Percentiles rank a stretch among this genome's conserved stretches.
phyloP scores from a whole-genome alignment of 2,113 vertebrate genomes.

The Percopsis transmontana region DNA sequence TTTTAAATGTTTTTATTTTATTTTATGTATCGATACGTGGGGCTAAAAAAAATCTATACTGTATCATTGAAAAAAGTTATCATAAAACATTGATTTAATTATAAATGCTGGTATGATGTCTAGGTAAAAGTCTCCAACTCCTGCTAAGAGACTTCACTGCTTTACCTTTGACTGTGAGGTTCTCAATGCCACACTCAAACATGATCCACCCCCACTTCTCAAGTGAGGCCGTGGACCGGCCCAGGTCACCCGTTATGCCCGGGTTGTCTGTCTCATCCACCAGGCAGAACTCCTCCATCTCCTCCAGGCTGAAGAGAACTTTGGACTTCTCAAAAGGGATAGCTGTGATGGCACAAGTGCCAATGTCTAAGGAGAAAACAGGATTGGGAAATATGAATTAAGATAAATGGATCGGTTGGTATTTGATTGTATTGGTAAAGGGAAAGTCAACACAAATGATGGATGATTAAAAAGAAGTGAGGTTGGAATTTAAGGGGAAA shows the following conservation, averaged over 20 bases:
- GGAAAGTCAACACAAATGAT: too few relatives aligned
- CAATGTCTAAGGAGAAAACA: constrained; percentile 80
- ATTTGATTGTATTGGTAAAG: too few relatives aligned
- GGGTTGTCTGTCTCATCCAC: constrained; percentile 91
- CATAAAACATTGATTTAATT: background rate
- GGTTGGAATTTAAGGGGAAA: background rate
- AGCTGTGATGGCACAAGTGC: constrained; percentile 94
- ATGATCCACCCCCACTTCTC: constrained; percentile 99
- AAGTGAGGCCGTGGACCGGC: constrained; percentile 80
- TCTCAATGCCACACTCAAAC: constrained; percentile 99
- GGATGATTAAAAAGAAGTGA: too few relatives aligned
- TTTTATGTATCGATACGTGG: too few relatives aligned
- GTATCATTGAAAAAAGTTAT: background rate
- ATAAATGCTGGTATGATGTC: background rate
- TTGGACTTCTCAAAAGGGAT: constrained; percentile 99
- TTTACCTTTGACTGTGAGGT: constrained; percentile 95
- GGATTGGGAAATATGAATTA: background rate
- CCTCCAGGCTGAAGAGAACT: constrained; percentile 97
- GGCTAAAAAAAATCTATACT: too few relatives aligned
- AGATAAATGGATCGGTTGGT: too few relatives aligned
- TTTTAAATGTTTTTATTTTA: too few relatives aligned
- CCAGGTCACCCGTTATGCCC: constrained; percentile 75
- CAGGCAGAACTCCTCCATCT: constrained; percentile 91
- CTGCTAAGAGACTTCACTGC: background rate
- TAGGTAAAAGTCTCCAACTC: background rate